phyloP scores from a whole-genome alignment of 2,888 invertebrate genomes.

The Macrophya alboannulata region DNA sequence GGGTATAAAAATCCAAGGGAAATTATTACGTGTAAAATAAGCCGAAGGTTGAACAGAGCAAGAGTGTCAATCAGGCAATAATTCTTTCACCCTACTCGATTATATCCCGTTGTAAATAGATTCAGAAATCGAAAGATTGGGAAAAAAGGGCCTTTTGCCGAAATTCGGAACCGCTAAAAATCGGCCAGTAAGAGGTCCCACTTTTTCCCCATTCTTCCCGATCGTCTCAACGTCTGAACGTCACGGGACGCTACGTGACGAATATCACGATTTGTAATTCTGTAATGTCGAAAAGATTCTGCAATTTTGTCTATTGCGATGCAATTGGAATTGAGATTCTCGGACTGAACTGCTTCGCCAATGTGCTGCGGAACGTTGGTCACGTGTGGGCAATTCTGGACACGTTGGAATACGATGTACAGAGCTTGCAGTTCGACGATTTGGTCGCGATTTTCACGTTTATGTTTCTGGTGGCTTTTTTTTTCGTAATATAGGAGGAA shows the following conservation, averaged over 20 bases:
- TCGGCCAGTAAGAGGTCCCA: neutral
- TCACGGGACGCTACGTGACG: neutral
- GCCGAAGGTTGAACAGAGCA: neutral
- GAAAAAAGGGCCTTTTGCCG: neutral
- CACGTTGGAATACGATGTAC: conserved; percentile 18
- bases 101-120: neutral
- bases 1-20: neutral
- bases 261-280: neutral
- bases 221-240: neutral
- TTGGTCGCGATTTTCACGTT: neutral
- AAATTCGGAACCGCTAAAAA: neutral
- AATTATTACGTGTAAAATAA: conserved; percentile 3
- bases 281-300: neutral
- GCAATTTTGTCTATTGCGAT: neutral
- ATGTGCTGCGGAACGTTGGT: neutral
- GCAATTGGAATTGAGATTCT: conserved; percentile 5
- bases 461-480: neutral
- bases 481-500: neutral
- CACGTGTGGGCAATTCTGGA: conserved; percentile 6
- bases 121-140: neutral
- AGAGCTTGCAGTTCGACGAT: neutral
- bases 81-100: neutral
- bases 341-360: neutral
- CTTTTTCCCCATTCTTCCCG: neutral
- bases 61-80: neutral